Percentiles rank a stretch among this genome's conserved stretches.
phyloP scores from a whole-genome alignment of 2,113 vertebrate species.

The Perca schrenkii region DNA sequence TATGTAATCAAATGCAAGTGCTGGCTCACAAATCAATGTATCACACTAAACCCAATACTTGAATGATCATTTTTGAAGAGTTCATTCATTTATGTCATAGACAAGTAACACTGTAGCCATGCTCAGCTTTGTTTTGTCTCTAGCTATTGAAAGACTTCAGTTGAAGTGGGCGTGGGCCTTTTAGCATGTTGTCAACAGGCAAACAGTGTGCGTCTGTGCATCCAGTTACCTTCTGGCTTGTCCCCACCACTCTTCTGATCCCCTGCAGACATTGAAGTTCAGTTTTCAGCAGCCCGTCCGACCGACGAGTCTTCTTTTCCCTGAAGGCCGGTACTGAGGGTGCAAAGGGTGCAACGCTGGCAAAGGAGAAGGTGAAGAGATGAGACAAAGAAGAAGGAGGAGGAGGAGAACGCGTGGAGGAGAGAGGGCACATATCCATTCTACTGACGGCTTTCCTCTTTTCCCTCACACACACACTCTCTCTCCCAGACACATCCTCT shows the following conservation, averaged over 20 bases:
- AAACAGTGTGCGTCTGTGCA: constrained; percentile 32
- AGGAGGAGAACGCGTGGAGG: constrained; percentile 61
- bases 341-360: constrained; percentile 33
- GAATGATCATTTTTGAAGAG: background rate
- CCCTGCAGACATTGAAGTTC: constrained; percentile 82
- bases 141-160: constrained; percentile 21
- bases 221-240: constrained; percentile 77
- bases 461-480: constrained; percentile 69
- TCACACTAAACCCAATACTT: background rate
- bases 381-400: constrained; percentile 24
- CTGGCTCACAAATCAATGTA: background rate
- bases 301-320: constrained; percentile 60
- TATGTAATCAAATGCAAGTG: background rate
- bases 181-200: constrained; percentile 30
- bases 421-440: constrained; percentile 75
- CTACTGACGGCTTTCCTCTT: constrained; percentile 77
- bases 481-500: constrained; percentile 83
- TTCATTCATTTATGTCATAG: constrained; percentile 42
- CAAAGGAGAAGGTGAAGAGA: constrained; percentile 30
- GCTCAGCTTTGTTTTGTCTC: constrained; percentile 15
- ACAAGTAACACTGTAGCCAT: background rate
- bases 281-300: constrained; percentile 62
- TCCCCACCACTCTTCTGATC: constrained; percentile 74
- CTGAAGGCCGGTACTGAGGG: constrained; percentile 48
- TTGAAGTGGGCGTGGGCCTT: constrained; percentile 57